These are phyloP conservation scores for Blera fallax DNA, from an alignment of 2,888 invertebrate genomes.

Conservation along the genomic window DNA sequence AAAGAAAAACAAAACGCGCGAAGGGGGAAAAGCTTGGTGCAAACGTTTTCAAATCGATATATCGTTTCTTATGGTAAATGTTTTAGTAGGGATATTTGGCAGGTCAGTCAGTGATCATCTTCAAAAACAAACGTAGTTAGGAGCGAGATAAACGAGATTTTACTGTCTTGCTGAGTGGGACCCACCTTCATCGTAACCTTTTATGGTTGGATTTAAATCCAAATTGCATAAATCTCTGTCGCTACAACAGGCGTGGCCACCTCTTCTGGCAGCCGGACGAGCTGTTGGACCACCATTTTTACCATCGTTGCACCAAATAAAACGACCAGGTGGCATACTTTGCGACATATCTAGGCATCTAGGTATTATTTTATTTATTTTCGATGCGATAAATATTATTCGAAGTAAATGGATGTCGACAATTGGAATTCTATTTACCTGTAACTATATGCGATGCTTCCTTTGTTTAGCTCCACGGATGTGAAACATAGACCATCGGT, in stretches of 20 bases:
- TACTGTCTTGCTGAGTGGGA: slow-evolving; percentile 25
- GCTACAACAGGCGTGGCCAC: slow-evolving; percentile 80
- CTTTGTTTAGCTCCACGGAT: slow-evolving; percentile 87
- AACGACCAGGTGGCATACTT: slow-evolving; percentile 80
- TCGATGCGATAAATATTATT: slow-evolving; percentile 35
- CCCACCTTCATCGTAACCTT: slow-evolving; percentile 74
- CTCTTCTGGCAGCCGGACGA: slow-evolving; percentile 78
- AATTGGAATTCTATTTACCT: slow-evolving; percentile 85
- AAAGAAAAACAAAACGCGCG: slow-evolving; percentile 56
- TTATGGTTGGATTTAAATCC: slow-evolving; percentile 81
- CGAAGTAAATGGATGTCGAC: background rate
- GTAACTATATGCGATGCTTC: slow-evolving; percentile 85
- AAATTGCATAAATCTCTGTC: slow-evolving; percentile 81
- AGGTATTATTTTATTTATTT: slow-evolving; percentile 44
- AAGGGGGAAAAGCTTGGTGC: slow-evolving; percentile 60
- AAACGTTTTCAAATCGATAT: slow-evolving; percentile 47
- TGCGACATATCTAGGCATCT: slow-evolving; percentile 80
- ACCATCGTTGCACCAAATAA: slow-evolving; percentile 81
- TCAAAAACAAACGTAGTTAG: slow-evolving; percentile 70
- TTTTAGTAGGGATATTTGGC: slow-evolving; percentile 68
- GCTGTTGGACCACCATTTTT: slow-evolving; percentile 80
- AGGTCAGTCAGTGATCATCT: slow-evolving; percentile 68
- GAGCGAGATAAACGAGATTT: slow-evolving; percentile 56
- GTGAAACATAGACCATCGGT: slow-evolving; percentile 95
- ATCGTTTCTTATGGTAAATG: slow-evolving; percentile 33